Conservation (phyloP, 1,140 invertebrate species). For the Brachionus angularis region DNA sequence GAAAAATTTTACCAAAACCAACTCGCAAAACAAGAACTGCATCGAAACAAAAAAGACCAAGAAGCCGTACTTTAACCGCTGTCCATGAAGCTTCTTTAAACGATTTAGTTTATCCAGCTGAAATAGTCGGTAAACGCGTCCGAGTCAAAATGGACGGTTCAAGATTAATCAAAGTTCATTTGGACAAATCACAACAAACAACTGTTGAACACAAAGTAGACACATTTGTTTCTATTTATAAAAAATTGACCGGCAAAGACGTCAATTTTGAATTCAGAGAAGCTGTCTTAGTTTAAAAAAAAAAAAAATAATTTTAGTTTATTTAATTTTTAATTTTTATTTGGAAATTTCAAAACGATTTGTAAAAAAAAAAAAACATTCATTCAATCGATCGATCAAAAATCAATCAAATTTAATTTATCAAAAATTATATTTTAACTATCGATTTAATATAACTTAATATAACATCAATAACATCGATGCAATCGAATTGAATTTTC, state of each 20-base stretch:
- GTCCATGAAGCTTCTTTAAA: conserved; percentile 95
- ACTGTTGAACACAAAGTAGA: conserved; percentile 44
- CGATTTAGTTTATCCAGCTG: conserved; percentile 95
- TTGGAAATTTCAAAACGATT: too few relatives aligned
- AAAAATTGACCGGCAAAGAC: conserved; percentile 45
- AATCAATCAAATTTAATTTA: too few relatives aligned
- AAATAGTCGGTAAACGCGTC: conserved; percentile 97
- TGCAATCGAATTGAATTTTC: too few relatives aligned
- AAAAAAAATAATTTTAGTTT: neutral
- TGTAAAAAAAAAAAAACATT: too few relatives aligned
- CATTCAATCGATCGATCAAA: too few relatives aligned
- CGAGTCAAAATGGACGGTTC: conserved; percentile 90
- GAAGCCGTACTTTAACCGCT: conserved; percentile 86
- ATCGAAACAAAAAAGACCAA: conserved; percentile 91
- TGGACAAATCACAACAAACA: conserved; percentile 77
- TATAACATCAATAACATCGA: too few relatives aligned
- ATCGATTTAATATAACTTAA: too few relatives aligned
- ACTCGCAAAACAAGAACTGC: conserved; percentile 87
- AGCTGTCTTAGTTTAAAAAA: conserved; percentile 21
- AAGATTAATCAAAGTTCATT: conserved; percentile 92
- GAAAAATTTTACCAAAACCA: conserved; percentile 95
- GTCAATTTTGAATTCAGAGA: conserved; percentile 44
- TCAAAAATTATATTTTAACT: too few relatives aligned
- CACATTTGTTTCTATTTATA: conserved; percentile 40
- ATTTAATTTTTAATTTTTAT: conserved; percentile 13